These are phyloP conservation scores for Scatophagus argus DNA, from an alignment of 2,113 vertebrate genomes.

Conservation along the genomic window DNA sequence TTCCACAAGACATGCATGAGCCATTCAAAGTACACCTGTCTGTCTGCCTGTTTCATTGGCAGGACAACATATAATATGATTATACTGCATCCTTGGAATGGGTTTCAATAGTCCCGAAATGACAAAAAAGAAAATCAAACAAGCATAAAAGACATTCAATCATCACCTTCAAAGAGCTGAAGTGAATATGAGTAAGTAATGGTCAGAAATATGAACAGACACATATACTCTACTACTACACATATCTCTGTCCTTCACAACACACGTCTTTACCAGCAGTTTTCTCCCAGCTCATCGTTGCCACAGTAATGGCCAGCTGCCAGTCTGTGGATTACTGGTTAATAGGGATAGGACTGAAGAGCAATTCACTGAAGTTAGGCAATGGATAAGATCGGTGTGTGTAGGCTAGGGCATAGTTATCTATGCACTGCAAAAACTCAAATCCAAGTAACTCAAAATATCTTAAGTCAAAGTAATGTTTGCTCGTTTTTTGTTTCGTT, in stretches of 20 bases:
- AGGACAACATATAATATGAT: constrained; percentile 50
- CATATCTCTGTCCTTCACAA: constrained; percentile 75
- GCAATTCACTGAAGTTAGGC: constrained; percentile 81
- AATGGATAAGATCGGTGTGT: constrained; percentile 79
- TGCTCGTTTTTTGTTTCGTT: too few species aligned
- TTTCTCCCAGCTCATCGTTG: constrained; percentile 82
- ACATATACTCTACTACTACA: too few species aligned
- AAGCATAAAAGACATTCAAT: constrained; percentile 27
- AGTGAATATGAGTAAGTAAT: constrained; percentile 45
- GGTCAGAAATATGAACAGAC: constrained; percentile 49
- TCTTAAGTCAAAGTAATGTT: too few species aligned
- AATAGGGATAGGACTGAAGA: constrained; percentile 82
- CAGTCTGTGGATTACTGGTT: constrained; percentile 83
- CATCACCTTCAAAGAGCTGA: constrained; percentile 24
- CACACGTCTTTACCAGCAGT: constrained; percentile 81
- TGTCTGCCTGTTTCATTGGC: not conserved
- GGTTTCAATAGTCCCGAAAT: constrained; percentile 27
- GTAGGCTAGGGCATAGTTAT: constrained; percentile 42
- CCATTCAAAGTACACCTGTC: constrained; percentile 30
- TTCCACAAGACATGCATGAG: constrained; percentile 19
- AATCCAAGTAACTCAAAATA: too few species aligned
- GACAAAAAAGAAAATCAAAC: constrained; percentile 29
- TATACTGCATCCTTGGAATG: constrained; percentile 53
- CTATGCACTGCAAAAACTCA: too few species aligned
- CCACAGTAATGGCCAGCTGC: constrained; percentile 87